Percentiles rank a stretch among this genome's conserved stretches.
Evolutionary conservation across 2,797 vertebrate genomes (phyloP).

Genomic region (Sebastes steindachneri): DNA sequence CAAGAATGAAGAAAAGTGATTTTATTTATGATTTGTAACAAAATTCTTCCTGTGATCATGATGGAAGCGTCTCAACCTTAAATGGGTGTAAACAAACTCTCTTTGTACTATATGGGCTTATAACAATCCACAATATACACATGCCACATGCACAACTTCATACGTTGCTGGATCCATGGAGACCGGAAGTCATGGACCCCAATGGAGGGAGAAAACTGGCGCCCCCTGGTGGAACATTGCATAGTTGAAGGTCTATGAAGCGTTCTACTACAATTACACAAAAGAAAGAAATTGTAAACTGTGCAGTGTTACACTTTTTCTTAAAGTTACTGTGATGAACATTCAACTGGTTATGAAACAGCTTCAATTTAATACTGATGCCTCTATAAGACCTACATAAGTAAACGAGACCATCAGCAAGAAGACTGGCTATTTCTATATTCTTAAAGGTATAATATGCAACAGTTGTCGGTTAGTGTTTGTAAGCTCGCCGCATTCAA

Average conservation of each 20-base stretch:
- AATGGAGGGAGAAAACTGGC: background rate
- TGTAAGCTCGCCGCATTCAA: rapidly evolving
- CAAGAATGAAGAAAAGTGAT: background rate
- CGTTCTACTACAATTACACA: background rate
- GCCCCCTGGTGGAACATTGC: background rate
- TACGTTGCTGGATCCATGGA: background rate
- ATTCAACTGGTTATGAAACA: too few species aligned
- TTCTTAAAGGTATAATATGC: too few species aligned
- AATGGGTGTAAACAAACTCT: background rate
- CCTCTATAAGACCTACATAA: too few species aligned
- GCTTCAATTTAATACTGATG: too few species aligned
- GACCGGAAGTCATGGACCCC: background rate
- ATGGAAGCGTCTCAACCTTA: background rate
- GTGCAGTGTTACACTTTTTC: background rate
- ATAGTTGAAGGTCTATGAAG: background rate
- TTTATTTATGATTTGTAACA: too few species aligned
- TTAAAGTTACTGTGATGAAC: background rate
- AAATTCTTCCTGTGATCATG: too few species aligned
- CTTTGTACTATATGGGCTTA: background rate
- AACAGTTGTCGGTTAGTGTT: too few species aligned
- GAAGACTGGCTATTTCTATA: too few species aligned
- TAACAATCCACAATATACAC: background rate
- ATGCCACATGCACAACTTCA: background rate
- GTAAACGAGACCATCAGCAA: too few species aligned
- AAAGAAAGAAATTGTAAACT: too few species aligned